These are phyloP conservation scores for Anser brachyrhynchus DNA, from an alignment of 2,113 vertebrate species.

Conservation along the genomic window DNA sequence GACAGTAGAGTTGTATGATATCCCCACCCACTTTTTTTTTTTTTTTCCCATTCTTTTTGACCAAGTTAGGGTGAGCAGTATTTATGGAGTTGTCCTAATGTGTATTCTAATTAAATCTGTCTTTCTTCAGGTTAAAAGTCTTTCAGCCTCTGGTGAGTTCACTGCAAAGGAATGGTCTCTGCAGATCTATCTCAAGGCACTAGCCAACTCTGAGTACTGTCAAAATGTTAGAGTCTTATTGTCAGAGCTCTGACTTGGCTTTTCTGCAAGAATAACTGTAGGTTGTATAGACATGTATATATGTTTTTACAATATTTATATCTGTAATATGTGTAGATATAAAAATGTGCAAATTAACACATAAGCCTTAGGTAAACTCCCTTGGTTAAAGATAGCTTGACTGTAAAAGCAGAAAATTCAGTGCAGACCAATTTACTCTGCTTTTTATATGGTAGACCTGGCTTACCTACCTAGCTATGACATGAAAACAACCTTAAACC, in stretches of 20 bases:
- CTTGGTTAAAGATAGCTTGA: not conserved
- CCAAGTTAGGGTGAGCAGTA: not conserved
- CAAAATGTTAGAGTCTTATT: not conserved
- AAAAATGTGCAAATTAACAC: not conserved
- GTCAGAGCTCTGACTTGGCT: not conserved
- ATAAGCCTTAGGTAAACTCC: not conserved
- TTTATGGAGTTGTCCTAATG: not conserved
- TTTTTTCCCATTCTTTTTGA: not conserved
- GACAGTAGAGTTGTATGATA: not conserved
- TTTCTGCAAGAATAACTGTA: not conserved
- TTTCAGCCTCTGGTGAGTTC: not conserved
- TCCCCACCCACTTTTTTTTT: not conserved
- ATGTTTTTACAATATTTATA: not conserved
- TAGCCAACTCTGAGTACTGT: not conserved
- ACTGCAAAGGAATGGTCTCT: not conserved
- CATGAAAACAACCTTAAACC: not conserved
- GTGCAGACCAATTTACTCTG: not conserved
- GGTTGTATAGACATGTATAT: not conserved
- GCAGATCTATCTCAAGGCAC: not conserved
- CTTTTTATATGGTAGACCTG: not conserved
- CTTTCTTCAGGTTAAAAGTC: constrained; percentile 7
- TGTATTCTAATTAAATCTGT: not conserved
- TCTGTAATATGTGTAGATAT: not conserved
- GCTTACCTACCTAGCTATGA: not conserved
- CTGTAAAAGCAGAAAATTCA: not conserved